Evolutionary conservation across 2,888 invertebrate species (phyloP).

Genomic region (Scaptomyza tumidula): DNA sequence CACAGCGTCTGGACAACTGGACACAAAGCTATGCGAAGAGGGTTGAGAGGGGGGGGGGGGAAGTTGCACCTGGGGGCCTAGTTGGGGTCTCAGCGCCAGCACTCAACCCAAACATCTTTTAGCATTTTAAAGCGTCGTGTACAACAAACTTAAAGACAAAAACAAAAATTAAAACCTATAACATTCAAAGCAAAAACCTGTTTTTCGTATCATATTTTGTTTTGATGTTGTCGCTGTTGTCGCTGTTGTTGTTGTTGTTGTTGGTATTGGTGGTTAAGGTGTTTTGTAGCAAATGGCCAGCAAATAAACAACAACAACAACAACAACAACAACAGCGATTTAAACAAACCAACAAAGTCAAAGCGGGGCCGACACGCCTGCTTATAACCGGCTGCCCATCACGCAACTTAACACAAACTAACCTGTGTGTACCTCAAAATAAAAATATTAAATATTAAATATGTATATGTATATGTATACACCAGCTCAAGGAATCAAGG

Average conservation of each 20-base stretch:
- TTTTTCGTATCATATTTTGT: slow-evolving; percentile 49
- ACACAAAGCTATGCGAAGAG: neutral
- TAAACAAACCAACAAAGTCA: slow-evolving; percentile 48
- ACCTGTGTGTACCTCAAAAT: neutral
- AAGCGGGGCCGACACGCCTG: slow-evolving; percentile 58
- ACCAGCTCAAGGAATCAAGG: slow-evolving; percentile 24
- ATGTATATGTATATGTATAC: slow-evolving; percentile 16
- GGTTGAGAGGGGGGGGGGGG: slow-evolving; percentile 18
- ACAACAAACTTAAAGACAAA: slow-evolving; percentile 39
- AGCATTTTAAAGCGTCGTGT: slow-evolving; percentile 72
- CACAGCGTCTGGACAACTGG: slow-evolving; percentile 43
- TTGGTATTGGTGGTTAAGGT: slow-evolving; percentile 57
- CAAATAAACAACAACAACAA: slow-evolving; percentile 60
- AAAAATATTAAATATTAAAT: slow-evolving; percentile 36
- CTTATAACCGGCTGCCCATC: slow-evolving; percentile 53
- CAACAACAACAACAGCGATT: slow-evolving; percentile 30
- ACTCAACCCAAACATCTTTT: slow-evolving; percentile 69
- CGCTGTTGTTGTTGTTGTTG: neutral
- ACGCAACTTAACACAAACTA: slow-evolving; percentile 41
- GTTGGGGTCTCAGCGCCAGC: slow-evolving; percentile 47
- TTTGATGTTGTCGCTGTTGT: neutral
- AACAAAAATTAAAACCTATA: slow-evolving; percentile 36
- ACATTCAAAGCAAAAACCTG: slow-evolving; percentile 53
- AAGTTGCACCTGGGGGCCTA: slow-evolving; percentile 1
- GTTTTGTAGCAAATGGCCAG: slow-evolving; percentile 72